Base-by-base conservation (phyloP, 2,113 vertebrate genomes). In the Phocoena phocoena region DNA sequence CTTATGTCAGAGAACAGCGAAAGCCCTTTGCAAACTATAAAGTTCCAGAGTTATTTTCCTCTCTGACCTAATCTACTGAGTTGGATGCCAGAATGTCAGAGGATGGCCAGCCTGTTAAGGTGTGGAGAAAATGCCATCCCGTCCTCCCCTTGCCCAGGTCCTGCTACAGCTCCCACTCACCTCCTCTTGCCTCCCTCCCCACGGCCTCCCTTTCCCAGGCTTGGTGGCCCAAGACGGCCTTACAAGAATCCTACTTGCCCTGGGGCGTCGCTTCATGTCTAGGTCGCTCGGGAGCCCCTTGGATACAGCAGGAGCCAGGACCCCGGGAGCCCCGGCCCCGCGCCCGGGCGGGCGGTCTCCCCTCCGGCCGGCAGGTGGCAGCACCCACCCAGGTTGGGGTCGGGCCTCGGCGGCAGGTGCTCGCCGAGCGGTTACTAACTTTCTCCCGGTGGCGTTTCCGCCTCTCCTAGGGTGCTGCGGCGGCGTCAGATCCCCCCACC, bases 281-380 rank as follows among this genome's bases (percentile, higher is more conserved):
- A 41, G n/a, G 71, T 26, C 25, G 25, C 55, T 28, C 50, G 3
- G 12, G 50, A 55, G 77, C 47, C 47, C 18, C 18, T 79, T n/a
- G 18, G 23, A 14, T 31, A n/a, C 26, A 26, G 28, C 87, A 5
- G 20, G 81, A 33, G 10, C 67, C 13, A 1, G 20, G 5, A 8
- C 28, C 12, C 38, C 3, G 0, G 20, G 8, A 92, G 55, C 70
- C 60, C 12, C 31, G 44, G 25, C 5, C 23, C 79, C 3, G 6
- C 26, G 11, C 55, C n/a, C 11, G 18, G 38, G 62, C 15, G 6
- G 31, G 53, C 25, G 8, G 14, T 71, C 15, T 89, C 41, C 73
- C 41, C 5, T 80, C 28, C 0, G 6, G 25, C 93, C 97, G 11
- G 92, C 92, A 98, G 98, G 93, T 97, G 98, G 98, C 97, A 97